Evolutionary conservation across 2,113 vertebrate genomes (phyloP).

Genomic region (Ascaphus truei): DNA sequence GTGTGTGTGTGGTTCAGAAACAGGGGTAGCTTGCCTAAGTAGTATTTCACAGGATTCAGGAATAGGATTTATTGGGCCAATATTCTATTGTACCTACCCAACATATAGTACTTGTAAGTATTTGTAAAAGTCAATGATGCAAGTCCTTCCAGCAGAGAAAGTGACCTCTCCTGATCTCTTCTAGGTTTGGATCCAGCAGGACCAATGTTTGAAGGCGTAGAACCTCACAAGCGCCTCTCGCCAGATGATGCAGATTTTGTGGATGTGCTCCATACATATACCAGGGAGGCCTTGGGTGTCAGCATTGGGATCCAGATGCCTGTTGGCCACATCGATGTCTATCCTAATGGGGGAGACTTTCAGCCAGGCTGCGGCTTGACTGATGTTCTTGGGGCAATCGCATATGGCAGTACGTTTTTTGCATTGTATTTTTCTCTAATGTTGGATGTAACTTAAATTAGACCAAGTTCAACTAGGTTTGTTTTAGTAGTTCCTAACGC

Average conservation of each 20-base stretch:
- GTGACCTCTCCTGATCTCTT: neutral
- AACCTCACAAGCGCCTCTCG: conserved; percentile 76
- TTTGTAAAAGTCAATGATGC: too few species aligned
- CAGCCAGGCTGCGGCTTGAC: conserved; percentile 85
- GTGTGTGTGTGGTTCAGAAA: too few species aligned
- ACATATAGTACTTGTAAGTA: too few species aligned
- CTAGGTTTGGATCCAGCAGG: conserved; percentile 92
- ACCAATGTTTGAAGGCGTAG: conserved; percentile 89
- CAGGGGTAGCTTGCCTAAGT: too few species aligned
- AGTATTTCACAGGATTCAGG: too few species aligned
- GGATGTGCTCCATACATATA: conserved; percentile 93
- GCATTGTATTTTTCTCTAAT: too few species aligned
- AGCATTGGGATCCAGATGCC: conserved; percentile 96
- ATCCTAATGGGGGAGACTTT: conserved; percentile 89
- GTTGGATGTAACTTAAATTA: too few species aligned
- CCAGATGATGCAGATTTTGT: conserved; percentile 92
- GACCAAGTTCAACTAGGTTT: too few species aligned
- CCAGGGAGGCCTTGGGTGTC: conserved; percentile 79
- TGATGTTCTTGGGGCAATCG: conserved; percentile 72
- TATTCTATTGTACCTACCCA: too few species aligned
- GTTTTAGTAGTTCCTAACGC: too few species aligned
- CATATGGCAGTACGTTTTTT: conserved; percentile 78
- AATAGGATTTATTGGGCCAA: too few species aligned
- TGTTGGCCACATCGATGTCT: conserved; percentile 90
- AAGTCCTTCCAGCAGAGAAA: too few species aligned